Evolutionary conservation across 2,888 invertebrate genomes (phyloP).

Genomic region (Hololepta plana): DNA sequence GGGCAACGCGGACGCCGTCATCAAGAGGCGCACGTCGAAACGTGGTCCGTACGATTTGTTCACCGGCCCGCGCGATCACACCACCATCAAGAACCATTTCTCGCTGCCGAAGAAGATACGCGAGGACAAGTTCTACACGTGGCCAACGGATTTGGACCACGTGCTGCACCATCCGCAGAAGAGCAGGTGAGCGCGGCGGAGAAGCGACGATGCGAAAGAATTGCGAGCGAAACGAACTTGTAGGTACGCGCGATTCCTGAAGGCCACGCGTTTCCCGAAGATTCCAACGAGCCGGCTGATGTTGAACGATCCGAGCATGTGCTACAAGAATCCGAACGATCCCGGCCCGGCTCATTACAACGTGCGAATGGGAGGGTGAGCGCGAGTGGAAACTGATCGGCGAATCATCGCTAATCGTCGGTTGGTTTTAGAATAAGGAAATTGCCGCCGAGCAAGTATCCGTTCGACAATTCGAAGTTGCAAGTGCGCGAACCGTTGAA

Average conservation of each 20-base stretch:
- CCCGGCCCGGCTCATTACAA: conserved; percentile 34
- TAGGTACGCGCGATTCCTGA: conserved; percentile 19
- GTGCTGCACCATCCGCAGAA: conserved; percentile 15
- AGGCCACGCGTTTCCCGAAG: conserved; percentile 19
- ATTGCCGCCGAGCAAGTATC: conserved; percentile 10
- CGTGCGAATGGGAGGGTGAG: conserved; percentile 7
- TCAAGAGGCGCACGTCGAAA: conserved; percentile 12
- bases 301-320: conserved; percentile 31
- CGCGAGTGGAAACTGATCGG: neutral
- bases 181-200: conserved; percentile 6
- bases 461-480: conserved; percentile 17
- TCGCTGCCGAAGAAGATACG: conserved; percentile 16
- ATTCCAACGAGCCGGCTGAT: conserved; percentile 29
- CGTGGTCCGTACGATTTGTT: conserved; percentile 25
- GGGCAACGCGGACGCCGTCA: conserved; percentile 11
- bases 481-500: conserved; percentile 15
- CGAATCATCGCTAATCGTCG: neutral
- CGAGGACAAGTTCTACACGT: conserved; percentile 18
- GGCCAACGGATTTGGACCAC: conserved; percentile 16
- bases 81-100: conserved; percentile 35
- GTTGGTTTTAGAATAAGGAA: conserved; percentile 8
- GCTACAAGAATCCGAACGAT: conserved; percentile 28
- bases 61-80: conserved; percentile 31
- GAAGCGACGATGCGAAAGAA: too few species aligned
- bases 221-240: too few species aligned